phyloP scores from a whole-genome alignment of 1,140 invertebrate genomes.

The Bicyclus anynana region DNA sequence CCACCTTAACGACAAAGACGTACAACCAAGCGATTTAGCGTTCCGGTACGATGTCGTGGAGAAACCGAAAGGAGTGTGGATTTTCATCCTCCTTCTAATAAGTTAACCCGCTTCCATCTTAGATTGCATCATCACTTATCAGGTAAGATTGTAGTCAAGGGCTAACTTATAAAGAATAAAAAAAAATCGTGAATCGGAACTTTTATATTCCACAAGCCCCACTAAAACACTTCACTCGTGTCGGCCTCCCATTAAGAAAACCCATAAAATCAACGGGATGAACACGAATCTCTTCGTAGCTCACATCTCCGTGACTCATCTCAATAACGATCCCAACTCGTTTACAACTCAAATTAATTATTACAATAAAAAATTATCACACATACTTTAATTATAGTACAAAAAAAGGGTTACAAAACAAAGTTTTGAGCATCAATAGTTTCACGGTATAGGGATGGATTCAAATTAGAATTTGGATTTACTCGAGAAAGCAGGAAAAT shows the following conservation, averaged over 20 bases:
- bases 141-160: too few relatives aligned
- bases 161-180: too few relatives aligned
- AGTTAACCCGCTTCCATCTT: too few relatives aligned
- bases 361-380: slow-evolving; percentile 22
- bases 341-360: slow-evolving; percentile 57
- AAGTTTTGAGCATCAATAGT: background rate
- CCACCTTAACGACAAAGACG: too few relatives aligned
- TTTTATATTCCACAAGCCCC: slow-evolving; percentile 13
- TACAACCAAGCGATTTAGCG: too few relatives aligned
- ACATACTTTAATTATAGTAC: background rate
- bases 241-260: slow-evolving; percentile 62
- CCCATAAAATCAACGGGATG: slow-evolving; percentile 61
- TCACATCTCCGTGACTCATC: slow-evolving; percentile 49
- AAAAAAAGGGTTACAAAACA: background rate
- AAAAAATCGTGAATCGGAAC: background rate
- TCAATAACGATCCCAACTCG: slow-evolving; percentile 53
- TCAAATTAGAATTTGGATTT: too few relatives aligned
- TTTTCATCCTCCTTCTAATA: too few relatives aligned
- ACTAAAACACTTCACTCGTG: slow-evolving; percentile 47
- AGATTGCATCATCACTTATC: too few relatives aligned
- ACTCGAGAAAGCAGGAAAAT: too few relatives aligned
- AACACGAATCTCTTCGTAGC: slow-evolving; percentile 36
- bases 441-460: too few relatives aligned
- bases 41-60: too few relatives aligned
- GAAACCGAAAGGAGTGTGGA: too few relatives aligned